Conservation (phyloP, 2,113 vertebrate species). For the Ceyx melanurus region DNA sequence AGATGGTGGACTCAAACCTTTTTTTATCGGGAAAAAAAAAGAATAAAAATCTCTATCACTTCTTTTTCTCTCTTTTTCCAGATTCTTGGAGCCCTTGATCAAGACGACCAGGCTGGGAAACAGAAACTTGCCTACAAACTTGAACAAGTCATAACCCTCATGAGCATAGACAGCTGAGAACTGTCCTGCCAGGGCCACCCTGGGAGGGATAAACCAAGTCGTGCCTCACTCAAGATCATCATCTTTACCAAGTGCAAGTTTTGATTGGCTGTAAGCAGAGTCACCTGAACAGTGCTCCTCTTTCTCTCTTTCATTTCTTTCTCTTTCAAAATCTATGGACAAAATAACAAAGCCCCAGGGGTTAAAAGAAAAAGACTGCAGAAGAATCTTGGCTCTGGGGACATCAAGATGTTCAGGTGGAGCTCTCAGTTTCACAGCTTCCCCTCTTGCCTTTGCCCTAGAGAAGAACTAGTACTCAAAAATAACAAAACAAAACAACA, state of each 20-base stretch:
- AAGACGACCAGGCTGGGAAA: slow-evolving; percentile 94
- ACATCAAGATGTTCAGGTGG: slow-evolving; percentile 27
- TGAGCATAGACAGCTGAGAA: slow-evolving; percentile 99
- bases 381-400: slow-evolving; percentile 52
- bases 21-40: not conserved
- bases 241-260: slow-evolving; percentile 91
- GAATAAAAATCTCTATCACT: not conserved
- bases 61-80: slow-evolving; percentile 62
- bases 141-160: slow-evolving; percentile 98
- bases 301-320: slow-evolving; percentile 33
- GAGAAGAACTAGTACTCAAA: not conserved
- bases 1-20: not conserved
- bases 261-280: slow-evolving; percentile 78
- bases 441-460: slow-evolving; percentile 53
- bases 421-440: slow-evolving; percentile 60
- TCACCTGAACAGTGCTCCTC: slow-evolving; percentile 56
- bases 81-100: slow-evolving; percentile 93
- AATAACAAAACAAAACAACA: too few species aligned
- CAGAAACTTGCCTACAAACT: slow-evolving; percentile 98
- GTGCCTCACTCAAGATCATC: slow-evolving; percentile 99
- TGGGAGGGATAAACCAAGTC: slow-evolving; percentile 99
- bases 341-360: slow-evolving; percentile 39
- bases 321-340: slow-evolving; percentile 43
- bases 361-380: slow-evolving; percentile 30
- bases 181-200: slow-evolving; percentile 93